Conservation (phyloP, 2,113 vertebrate species). For the Saguinus midas region DNA sequence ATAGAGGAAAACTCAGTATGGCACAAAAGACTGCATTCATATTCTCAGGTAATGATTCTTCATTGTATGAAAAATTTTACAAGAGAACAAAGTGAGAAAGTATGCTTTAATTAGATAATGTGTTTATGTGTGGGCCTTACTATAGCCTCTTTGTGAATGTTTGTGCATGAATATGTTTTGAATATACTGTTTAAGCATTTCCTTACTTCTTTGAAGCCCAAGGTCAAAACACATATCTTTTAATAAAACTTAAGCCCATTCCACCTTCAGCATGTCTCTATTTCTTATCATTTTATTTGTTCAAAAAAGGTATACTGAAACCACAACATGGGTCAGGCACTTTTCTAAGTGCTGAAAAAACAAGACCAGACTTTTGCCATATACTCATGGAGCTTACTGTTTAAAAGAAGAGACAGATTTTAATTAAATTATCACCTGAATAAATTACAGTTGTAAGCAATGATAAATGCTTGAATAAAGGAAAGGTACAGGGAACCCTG, state of each 20-base stretch:
- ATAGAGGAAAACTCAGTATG: neutral
- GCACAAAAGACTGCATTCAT: neutral
- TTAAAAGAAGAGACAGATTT: conserved; percentile 1
- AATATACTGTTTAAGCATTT: neutral
- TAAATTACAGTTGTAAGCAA: neutral
- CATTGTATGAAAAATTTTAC: neutral
- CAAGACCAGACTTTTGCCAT: neutral
- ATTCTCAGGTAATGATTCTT: neutral
- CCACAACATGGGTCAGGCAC: neutral
- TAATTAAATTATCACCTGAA: neutral
- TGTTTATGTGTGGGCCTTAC: neutral
- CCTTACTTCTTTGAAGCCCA: neutral
- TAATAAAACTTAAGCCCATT: neutral
- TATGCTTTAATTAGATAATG: neutral
- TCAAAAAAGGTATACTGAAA: neutral
- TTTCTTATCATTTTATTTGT: neutral
- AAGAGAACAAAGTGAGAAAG: neutral
- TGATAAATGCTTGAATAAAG: neutral
- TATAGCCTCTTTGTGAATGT: neutral
- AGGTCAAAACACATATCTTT: neutral
- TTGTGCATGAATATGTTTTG: neutral
- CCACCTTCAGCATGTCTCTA: neutral
- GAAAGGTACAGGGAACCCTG: neutral
- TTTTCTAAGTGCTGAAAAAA: neutral
- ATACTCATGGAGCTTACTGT: neutral